These are phyloP conservation scores for Melinaea marsaeus DNA, from an alignment of 2,888 invertebrate species.

Conservation along the genomic window DNA sequence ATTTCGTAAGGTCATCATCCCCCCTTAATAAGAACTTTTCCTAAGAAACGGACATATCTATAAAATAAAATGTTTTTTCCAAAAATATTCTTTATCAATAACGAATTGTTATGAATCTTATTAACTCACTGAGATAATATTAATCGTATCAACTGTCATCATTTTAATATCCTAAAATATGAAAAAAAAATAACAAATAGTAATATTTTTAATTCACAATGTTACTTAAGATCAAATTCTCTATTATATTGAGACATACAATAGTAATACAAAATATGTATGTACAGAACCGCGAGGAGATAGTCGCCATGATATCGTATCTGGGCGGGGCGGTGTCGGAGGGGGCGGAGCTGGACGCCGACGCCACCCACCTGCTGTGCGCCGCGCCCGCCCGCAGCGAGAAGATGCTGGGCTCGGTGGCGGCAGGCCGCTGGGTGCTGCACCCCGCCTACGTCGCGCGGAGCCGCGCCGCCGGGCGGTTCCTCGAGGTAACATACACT, in stretches of 20 bases:
- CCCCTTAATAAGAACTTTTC: too few relatives aligned
- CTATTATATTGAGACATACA: not conserved
- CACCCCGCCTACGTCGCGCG: conserved; percentile 86
- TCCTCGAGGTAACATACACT: conserved; percentile 76
- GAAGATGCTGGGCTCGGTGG: conserved; percentile 91
- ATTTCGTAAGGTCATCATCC: too few relatives aligned
- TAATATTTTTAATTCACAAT: too few relatives aligned
- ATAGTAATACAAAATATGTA: not conserved
- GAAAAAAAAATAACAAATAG: too few relatives aligned
- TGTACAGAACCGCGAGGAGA: conserved; percentile 70
- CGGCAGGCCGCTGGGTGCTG: conserved; percentile 94
- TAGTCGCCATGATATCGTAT: conserved; percentile 73
- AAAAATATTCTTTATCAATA: too few relatives aligned
- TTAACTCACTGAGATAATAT: too few relatives aligned
- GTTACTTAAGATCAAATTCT: too few relatives aligned
- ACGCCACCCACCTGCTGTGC: conserved; percentile 86
- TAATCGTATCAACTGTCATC: too few relatives aligned
- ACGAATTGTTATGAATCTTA: too few relatives aligned
- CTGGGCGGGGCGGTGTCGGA: conserved; percentile 83
- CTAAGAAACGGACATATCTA: too few relatives aligned
- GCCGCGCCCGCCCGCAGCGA: conserved; percentile 88
- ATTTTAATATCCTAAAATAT: too few relatives aligned
- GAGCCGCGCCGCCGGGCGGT: conserved; percentile 78
- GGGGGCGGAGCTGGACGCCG: conserved; percentile 67
- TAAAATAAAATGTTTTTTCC: too few relatives aligned